Conservation (phyloP, 2,113 vertebrate genomes). For the Lasiurus cinereus region DNA sequence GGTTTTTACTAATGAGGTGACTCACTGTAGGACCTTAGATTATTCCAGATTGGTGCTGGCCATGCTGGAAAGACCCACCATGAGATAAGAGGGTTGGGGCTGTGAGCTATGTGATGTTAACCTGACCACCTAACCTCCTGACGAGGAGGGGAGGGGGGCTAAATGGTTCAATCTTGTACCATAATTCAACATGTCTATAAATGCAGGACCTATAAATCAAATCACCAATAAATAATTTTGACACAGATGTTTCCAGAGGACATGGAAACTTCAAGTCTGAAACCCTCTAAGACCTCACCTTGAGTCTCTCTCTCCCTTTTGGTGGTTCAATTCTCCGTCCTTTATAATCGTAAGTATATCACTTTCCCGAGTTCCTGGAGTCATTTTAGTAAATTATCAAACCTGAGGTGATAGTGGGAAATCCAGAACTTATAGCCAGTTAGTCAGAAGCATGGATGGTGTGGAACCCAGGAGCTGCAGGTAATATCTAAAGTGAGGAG, state of each 20-base stretch:
- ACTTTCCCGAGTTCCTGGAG: neutral
- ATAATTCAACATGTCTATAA: neutral
- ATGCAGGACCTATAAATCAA: neutral
- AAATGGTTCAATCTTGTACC: neutral
- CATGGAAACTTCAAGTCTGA: neutral
- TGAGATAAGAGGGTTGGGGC: neutral
- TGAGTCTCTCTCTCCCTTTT: neutral
- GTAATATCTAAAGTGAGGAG: neutral
- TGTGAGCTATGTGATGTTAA: neutral
- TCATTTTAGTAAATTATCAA: neutral
- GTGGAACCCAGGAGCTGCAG: neutral
- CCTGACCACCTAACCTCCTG: neutral
- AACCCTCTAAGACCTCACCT: neutral
- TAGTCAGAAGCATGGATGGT: neutral
- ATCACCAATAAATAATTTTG: neutral
- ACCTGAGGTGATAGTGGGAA: neutral
- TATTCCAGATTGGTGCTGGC: neutral
- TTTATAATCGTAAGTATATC: neutral
- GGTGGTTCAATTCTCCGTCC: neutral
- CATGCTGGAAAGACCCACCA: neutral
- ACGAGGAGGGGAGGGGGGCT: neutral
- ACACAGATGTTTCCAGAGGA: neutral
- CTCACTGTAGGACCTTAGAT: neutral
- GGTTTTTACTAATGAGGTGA: neutral
- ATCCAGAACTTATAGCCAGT: neutral